A percentile compares a stretch with the other conserved stretches of the same genome.
Evolutionary conservation across 2,797 vertebrate species (phyloP).

Genomic region (Gorsachius magnificus): DNA sequence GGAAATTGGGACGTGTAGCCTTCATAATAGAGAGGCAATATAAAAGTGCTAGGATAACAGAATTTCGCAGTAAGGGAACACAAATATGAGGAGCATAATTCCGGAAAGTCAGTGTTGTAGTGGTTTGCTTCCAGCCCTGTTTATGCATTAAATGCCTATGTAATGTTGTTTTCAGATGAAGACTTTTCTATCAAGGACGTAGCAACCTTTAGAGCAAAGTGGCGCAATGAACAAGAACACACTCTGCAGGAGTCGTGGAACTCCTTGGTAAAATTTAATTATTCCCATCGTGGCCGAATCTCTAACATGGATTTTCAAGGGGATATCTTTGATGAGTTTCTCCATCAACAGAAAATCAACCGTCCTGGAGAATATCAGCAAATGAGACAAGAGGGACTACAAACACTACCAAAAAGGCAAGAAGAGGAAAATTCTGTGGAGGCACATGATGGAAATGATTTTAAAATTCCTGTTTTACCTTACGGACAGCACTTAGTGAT

Average conservation of each 20-base stretch:
- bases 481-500: constrained; percentile 86
- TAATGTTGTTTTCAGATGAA: constrained; percentile 77
- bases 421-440: constrained; percentile 69
- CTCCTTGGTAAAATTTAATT: constrained; percentile 91
- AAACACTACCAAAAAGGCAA: constrained; percentile 27
- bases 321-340: constrained; percentile 93
- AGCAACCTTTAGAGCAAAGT: constrained; percentile 49
- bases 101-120: not conserved
- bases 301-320: constrained; percentile 88
- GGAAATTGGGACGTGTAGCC: not conserved
- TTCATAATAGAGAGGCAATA: not conserved
- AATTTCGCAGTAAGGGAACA: not conserved
- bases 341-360: constrained; percentile 82
- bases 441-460: constrained; percentile 74
- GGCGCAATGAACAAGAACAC: constrained; percentile 83
- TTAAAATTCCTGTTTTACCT: constrained; percentile 92
- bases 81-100: accelerated
- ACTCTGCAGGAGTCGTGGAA: constrained; percentile 90
- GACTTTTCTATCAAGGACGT: constrained; percentile 55
- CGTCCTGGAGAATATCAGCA: constrained; percentile 8
- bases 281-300: constrained; percentile 91
- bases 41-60: not conserved
- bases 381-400: constrained; percentile 1
- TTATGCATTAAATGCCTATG: not conserved
- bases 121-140: not conserved